phyloP scores from a whole-genome alignment of 2,888 invertebrate species.

The Piscicola geometra region DNA sequence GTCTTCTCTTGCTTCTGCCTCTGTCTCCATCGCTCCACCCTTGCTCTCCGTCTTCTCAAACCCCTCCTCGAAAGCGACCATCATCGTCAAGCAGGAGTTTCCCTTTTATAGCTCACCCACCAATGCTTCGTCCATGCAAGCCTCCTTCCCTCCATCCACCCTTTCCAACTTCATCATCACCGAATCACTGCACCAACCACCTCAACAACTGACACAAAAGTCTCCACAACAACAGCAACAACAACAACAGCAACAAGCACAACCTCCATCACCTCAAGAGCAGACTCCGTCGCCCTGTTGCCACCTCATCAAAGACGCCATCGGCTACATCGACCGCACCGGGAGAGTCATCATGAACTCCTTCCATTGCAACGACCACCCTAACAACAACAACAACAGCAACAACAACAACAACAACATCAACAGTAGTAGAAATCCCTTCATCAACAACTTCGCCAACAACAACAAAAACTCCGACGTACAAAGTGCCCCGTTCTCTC shows the following conservation, averaged over 20 bases:
- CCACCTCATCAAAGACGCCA: slow-evolving; percentile 31
- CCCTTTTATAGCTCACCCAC: slow-evolving; percentile 9
- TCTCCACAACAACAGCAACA: neutral
- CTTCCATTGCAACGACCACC: slow-evolving; percentile 3
- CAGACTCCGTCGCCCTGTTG: neutral
- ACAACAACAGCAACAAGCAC: neutral
- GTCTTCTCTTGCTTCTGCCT: neutral
- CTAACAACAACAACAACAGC: neutral
- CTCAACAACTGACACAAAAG: neutral
- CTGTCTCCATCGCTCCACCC: neutral
- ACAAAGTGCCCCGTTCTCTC: neutral
- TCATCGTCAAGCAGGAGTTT: slow-evolving; percentile 18
- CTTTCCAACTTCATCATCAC: neutral
- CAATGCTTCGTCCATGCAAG: neutral
- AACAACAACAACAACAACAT: too few species aligned
- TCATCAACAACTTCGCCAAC: too few species aligned
- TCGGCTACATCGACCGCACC: slow-evolving; percentile 31
- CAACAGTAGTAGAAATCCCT: too few species aligned
- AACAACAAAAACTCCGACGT: neutral
- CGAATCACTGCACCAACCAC: neutral
- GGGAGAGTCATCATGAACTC: slow-evolving; percentile 28
- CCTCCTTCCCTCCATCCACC: neutral
- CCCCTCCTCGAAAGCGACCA: neutral
- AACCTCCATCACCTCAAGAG: neutral
- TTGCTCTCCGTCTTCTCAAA: neutral